These are phyloP conservation scores for Casuarius casuarius DNA, from an alignment of 2,113 vertebrate genomes.

Conservation along the genomic window DNA sequence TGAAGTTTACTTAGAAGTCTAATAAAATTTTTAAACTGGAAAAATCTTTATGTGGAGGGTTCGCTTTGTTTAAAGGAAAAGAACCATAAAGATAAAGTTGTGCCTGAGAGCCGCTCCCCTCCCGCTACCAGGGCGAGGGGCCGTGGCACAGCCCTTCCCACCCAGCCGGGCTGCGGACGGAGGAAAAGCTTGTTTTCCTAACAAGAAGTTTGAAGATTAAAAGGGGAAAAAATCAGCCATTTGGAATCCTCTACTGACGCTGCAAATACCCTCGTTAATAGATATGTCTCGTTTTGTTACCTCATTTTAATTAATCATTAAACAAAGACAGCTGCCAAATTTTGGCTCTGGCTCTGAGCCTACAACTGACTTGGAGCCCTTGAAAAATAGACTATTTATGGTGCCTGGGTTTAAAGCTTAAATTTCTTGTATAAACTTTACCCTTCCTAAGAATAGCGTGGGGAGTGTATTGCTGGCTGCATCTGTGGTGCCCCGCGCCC, in stretches of 20 bases:
- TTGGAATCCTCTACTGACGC: conserved; percentile 75
- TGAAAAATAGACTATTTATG: conserved; percentile 79
- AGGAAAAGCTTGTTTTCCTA: conserved; percentile 70
- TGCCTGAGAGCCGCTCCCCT: neutral
- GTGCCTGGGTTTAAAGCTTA: conserved; percentile 75
- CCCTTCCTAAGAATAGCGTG: conserved; percentile 63
- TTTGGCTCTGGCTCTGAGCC: conserved; percentile 66
- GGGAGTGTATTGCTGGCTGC: neutral
- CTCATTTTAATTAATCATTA: conserved; percentile 79
- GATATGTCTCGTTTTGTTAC: conserved; percentile 77
- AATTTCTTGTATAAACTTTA: conserved; percentile 74
- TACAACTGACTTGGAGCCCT: conserved; percentile 70
- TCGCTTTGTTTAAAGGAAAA: conserved; percentile 64
- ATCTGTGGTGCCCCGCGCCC: neutral
- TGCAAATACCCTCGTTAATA: conserved; percentile 76
- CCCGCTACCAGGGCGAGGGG: conserved; percentile 26
- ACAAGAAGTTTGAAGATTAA: conserved; percentile 67
- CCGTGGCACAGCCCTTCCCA: neutral
- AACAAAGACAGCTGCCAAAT: conserved; percentile 77
- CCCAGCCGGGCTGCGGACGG: neutral
- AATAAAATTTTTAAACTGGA: conserved; percentile 60
- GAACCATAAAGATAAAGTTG: conserved; percentile 65
- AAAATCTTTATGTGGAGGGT: conserved; percentile 39
- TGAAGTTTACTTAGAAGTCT: conserved; percentile 40
- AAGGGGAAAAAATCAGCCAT: conserved; percentile 64